Evolutionary conservation across 1,140 invertebrate species (phyloP), one percentile per base, ranked within the genome.

Genomic region (Conopomorpha cramerella): DNA sequence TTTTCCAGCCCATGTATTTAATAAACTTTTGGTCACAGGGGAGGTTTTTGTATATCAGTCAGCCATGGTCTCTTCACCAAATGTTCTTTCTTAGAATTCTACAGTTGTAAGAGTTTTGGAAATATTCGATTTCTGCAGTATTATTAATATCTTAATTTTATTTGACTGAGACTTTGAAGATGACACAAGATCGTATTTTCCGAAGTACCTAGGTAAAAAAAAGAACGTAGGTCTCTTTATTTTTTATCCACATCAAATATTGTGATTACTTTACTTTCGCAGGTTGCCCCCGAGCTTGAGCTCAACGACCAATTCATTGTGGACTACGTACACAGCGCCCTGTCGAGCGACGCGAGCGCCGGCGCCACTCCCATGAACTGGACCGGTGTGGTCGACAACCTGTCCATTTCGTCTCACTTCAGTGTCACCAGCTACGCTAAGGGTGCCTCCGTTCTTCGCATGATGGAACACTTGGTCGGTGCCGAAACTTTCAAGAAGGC

Each of bases 391-490:
- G 34, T 43, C 0, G 16, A 51, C 39, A 77, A 82, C 40, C 39
- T 52, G 2, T 51, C 51, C 0, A 83, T 91, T 17, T 65, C 59
- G 10, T 64, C 76, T 30, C 82, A 86, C 23, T 91, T 90, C 59
- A 86, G 88, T 52, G 57, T 58, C 1, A 89, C 90, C 19, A 89
- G 86, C 8, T 92, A 92, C 44, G 65, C 71, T 10, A 92, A 92
- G 76, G 78, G 80, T 36, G 78, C 73, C 30, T 82, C 82, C 23
- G 81, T 93, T 2, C 79, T 93, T 8, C 77, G 87, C 36, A 93
- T 92, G 90, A 84, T 92, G 81, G 78, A 84, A 32, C 79, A 86
- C 34, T 84, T 87, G 34, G 78, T 92, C 16, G 86, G 88, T n/a
- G 62, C 80, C 16, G 45, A 72, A 1, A 80, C 80, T 2, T 92